phyloP scores from a whole-genome alignment of 2,888 invertebrate genomes.

The Elegia similella region DNA sequence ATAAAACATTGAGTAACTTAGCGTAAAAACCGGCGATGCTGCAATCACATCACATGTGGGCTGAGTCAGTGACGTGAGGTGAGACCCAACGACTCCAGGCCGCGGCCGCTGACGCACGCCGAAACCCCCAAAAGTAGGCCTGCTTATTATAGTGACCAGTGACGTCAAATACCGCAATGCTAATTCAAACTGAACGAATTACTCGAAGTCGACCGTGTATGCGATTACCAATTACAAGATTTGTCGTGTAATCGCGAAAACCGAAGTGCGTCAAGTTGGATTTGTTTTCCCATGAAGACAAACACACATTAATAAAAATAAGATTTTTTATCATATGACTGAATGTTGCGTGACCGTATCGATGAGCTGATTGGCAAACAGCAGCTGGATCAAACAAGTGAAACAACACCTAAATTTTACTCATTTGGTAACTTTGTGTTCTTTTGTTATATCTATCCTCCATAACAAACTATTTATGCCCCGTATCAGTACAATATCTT shows the following conservation, averaged over 20 bases:
- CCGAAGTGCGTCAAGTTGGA: background rate
- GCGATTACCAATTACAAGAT: background rate
- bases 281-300: background rate
- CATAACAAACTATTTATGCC: no score
- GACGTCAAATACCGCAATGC: background rate
- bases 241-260: background rate
- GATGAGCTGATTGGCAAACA: no score
- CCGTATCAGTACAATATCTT: no score
- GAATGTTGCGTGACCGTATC: no score
- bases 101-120: slow-evolving; percentile 8
- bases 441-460: no score
- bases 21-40: slow-evolving; percentile 12
- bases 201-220: background rate
- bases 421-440: no score
- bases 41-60: background rate
- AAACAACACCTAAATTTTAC: no score
- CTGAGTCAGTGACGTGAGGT: background rate
- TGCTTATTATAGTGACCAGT: background rate
- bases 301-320: no score
- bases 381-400: no score
- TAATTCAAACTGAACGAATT: background rate
- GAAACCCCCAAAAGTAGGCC: background rate
- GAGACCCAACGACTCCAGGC: background rate
- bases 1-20: slow-evolving; percentile 11
- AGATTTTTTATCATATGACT: no score